These are phyloP conservation scores for Emys orbicularis DNA, from an alignment of 2,797 vertebrate species.

Conservation along the genomic window DNA sequence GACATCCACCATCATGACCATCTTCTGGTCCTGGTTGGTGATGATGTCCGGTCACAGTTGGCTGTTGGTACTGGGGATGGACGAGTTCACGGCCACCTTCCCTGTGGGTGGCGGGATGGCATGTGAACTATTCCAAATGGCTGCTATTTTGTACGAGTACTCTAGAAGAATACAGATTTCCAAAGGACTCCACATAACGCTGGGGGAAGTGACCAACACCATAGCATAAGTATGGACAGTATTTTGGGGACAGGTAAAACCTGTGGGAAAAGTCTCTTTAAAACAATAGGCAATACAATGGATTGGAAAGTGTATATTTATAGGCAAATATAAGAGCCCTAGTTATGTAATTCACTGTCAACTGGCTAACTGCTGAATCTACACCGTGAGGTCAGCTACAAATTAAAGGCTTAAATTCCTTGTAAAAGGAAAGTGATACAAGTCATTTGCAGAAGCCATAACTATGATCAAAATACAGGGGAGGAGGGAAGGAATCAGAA, in stretches of 20 bases:
- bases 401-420: background rate
- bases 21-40: too few species aligned
- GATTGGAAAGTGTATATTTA: background rate
- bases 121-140: too few species aligned
- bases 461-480: background rate
- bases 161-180: background rate
- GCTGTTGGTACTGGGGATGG: too few species aligned
- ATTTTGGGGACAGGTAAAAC: background rate
- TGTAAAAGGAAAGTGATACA: background rate
- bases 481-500: background rate
- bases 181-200: background rate
- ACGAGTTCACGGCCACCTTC: too few species aligned
- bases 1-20: too few species aligned
- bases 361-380: background rate
- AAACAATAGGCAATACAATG: too few species aligned
- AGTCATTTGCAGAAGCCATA: background rate
- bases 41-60: too few species aligned
- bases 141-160: background rate
- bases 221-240: background rate
- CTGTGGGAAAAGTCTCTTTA: too few species aligned
- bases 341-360: background rate
- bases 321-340: background rate
- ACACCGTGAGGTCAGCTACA: rapidly evolving
- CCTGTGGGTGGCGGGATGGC: too few species aligned
- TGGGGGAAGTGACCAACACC: background rate